Percentiles rank a stretch among this genome's conserved stretches.
Conservation (phyloP, 2,797 vertebrate genomes). For the Sebastes minor region DNA sequence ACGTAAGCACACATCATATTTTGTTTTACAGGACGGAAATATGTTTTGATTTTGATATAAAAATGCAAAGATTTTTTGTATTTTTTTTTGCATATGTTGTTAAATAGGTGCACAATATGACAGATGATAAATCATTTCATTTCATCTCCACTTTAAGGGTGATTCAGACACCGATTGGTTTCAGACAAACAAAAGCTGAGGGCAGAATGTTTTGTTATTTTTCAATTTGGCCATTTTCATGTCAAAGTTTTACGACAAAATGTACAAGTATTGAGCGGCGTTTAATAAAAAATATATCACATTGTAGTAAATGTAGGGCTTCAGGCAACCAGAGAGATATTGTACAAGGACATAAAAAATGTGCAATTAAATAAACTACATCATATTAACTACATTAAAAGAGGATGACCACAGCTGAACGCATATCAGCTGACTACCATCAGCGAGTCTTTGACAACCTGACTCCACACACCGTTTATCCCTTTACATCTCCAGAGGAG, state of each 20-base stretch:
- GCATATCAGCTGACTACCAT: not conserved
- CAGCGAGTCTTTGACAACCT: not conserved
- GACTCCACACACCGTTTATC: conserved; percentile 9
- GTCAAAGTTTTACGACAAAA: not conserved
- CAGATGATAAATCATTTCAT: not conserved
- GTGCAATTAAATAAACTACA: not conserved
- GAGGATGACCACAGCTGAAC: not conserved
- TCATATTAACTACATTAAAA: not conserved
- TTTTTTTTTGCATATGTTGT: too few species aligned
- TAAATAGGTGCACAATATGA: too few species aligned
- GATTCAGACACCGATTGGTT: not conserved
- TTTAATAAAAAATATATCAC: not conserved
- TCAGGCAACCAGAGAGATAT: not conserved
- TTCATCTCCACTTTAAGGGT: not conserved
- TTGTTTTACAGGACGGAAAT: fast-evolving
- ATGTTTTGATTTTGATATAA: not conserved
- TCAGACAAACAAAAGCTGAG: not conserved
- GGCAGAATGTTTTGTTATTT: not conserved
- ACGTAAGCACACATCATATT: not conserved
- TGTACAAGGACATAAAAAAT: not conserved
- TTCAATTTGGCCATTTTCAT: not conserved
- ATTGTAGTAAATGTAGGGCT: not conserved
- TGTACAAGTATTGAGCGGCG: not conserved
- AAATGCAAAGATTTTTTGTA: not conserved
- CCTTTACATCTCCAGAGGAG: not conserved